These are phyloP conservation scores for Lacerta bilineata DNA, from an alignment of 2,797 vertebrate genomes.

Conservation along the genomic window DNA sequence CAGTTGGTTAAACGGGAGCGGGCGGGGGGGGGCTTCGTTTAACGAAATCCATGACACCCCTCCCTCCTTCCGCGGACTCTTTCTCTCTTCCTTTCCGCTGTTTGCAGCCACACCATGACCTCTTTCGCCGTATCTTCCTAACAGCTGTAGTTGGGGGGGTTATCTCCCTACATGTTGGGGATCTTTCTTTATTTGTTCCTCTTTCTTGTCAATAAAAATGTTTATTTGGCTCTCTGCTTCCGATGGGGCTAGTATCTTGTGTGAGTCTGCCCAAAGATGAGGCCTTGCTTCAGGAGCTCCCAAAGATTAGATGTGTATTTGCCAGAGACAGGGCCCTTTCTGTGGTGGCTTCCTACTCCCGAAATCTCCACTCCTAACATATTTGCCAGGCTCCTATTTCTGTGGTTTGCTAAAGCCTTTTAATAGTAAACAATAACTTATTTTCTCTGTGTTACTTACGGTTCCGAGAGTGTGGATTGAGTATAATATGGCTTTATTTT, in stretches of 20 bases:
- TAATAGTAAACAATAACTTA: not conserved
- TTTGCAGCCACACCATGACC: not conserved
- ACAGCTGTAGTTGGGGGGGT: too few species aligned
- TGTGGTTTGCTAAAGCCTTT: too few species aligned
- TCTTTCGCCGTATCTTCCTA: not conserved
- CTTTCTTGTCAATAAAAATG: too few species aligned
- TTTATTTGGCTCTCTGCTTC: not conserved
- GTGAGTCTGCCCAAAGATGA: not conserved
- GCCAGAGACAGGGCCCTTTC: not conserved
- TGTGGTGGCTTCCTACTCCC: not conserved
- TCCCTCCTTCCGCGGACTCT: not conserved
- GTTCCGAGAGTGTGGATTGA: not conserved
- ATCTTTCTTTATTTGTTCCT: too few species aligned
- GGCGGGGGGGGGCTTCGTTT: not conserved
- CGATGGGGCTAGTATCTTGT: too few species aligned
- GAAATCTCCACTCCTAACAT: not conserved
- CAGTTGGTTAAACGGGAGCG: not conserved
- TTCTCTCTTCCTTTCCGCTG: too few species aligned
- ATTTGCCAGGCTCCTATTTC: not conserved
- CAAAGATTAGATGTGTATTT: not conserved
- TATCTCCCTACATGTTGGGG: not conserved
- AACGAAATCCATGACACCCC: too few species aligned
- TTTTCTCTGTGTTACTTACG: not conserved
- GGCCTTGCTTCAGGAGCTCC: not conserved
- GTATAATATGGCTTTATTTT: not conserved